Conservation (phyloP, 2,888 invertebrate genomes). For the Piscicola geometra region DNA sequence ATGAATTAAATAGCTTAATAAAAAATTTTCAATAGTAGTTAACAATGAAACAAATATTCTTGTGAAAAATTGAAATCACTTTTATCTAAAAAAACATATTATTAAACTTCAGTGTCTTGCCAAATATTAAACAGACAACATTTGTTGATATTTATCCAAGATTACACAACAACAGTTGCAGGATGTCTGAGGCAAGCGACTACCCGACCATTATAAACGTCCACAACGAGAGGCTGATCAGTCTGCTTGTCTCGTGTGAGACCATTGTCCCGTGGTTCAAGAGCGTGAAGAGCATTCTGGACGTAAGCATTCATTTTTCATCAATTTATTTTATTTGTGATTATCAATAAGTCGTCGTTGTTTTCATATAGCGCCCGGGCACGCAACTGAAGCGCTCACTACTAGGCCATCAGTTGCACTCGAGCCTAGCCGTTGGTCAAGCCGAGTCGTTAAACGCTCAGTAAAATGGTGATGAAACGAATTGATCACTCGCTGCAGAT, state of each 20-base stretch:
- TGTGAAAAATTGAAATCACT: not conserved
- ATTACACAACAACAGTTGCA: no score
- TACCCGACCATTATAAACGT: not conserved
- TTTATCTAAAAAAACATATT: not conserved
- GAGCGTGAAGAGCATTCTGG: constrained; percentile 13
- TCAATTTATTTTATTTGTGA: not conserved
- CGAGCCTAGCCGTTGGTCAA: no score
- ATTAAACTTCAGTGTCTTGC: no score
- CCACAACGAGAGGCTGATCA: not conserved
- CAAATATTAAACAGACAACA: no score
- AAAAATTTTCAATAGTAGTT: not conserved
- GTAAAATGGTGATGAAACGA: not conserved
- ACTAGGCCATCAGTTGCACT: no score
- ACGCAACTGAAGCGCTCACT: no score
- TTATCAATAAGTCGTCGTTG: not conserved
- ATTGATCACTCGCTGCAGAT: not conserved
- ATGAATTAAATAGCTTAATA: not conserved
- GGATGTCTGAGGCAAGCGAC: not conserved
- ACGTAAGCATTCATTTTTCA: constrained; percentile 2
- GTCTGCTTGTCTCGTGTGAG: constrained; percentile 9
- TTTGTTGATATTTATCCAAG: no score
- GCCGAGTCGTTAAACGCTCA: not conserved
- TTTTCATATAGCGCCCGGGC: no score
- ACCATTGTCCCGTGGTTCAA: constrained; percentile 30
- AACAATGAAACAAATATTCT: not conserved